Evolutionary conservation across 2,888 invertebrate species (phyloP).

Genomic region (Nebria salina): DNA sequence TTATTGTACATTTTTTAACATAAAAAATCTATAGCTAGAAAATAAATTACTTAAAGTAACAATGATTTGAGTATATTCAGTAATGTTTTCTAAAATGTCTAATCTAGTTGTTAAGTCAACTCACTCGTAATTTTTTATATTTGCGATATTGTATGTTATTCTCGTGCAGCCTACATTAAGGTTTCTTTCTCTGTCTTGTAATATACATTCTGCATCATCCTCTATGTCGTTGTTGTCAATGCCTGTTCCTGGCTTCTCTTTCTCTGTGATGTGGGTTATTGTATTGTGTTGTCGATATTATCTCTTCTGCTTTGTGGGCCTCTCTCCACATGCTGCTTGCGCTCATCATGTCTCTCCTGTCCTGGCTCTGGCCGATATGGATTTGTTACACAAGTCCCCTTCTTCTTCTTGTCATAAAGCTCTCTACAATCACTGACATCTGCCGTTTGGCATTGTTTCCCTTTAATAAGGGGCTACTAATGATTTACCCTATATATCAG

Average conservation of each 20-base stretch:
- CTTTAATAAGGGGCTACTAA: background rate
- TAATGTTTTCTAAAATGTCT: too few relatives aligned
- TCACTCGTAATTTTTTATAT: too few relatives aligned
- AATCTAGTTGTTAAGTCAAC: too few relatives aligned
- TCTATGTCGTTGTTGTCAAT: background rate
- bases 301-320: slow-evolving; percentile 19
- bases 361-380: slow-evolving; percentile 11
- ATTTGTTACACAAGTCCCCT: slow-evolving; percentile 28
- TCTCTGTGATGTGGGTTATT: slow-evolving; percentile 41
- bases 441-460: slow-evolving; percentile 18
- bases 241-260: background rate
- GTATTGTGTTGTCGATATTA: slow-evolving; percentile 42
- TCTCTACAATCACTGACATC: slow-evolving; percentile 25
- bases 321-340: background rate
- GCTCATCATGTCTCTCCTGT: background rate
- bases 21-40: too few relatives aligned
- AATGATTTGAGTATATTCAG: too few relatives aligned
- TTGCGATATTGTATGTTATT: background rate
- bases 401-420: slow-evolving; percentile 22
- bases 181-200: background rate
- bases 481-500: background rate
- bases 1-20: too few relatives aligned
- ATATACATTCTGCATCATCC: background rate
- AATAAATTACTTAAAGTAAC: too few relatives aligned
- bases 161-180: background rate